phyloP scores from a whole-genome alignment of 2,888 invertebrate genomes.

The Noctua fimbriata region DNA sequence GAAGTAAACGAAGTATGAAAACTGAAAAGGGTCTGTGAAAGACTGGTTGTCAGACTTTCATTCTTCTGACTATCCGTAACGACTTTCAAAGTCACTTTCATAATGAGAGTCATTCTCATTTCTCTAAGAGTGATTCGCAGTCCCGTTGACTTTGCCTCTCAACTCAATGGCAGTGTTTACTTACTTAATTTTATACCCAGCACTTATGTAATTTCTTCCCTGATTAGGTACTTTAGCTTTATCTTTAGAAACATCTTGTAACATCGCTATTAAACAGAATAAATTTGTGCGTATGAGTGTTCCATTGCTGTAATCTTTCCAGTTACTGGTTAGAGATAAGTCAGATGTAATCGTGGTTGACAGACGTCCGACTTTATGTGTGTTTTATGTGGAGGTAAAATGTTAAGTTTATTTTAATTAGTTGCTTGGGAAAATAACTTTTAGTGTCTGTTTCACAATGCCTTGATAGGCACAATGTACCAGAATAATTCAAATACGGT shows the following conservation, averaged over 20 bases:
- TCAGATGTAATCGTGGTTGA: constrained; percentile 56
- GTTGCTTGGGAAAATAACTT: constrained; percentile 24
- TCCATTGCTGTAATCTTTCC: constrained; percentile 22
- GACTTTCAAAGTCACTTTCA: background rate
- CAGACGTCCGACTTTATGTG: constrained; percentile 42
- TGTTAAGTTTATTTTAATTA: constrained; percentile 56
- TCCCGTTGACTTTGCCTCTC: background rate
- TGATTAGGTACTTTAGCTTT: constrained; percentile 2
- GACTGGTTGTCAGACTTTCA: background rate
- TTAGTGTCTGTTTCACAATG: background rate
- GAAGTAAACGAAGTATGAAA: too few species aligned
- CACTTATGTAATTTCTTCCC: constrained; percentile 6
- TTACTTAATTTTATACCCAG: background rate
- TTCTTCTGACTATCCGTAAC: background rate
- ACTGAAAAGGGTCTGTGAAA: background rate
- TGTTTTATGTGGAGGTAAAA: constrained; percentile 44
- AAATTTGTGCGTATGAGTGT: constrained; percentile 45
- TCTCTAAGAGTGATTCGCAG: background rate
- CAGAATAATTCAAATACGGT: background rate
- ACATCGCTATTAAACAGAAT: constrained; percentile 18
- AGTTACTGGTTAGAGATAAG: constrained; percentile 40
- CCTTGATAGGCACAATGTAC: background rate
- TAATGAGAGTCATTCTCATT: background rate
- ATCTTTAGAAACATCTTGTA: constrained; percentile 38
- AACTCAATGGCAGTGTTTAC: background rate